Percentiles rank a stretch among this genome's conserved stretches.
phyloP scores from a whole-genome alignment of 2,888 invertebrate genomes.

The Drosophila prolongata region DNA sequence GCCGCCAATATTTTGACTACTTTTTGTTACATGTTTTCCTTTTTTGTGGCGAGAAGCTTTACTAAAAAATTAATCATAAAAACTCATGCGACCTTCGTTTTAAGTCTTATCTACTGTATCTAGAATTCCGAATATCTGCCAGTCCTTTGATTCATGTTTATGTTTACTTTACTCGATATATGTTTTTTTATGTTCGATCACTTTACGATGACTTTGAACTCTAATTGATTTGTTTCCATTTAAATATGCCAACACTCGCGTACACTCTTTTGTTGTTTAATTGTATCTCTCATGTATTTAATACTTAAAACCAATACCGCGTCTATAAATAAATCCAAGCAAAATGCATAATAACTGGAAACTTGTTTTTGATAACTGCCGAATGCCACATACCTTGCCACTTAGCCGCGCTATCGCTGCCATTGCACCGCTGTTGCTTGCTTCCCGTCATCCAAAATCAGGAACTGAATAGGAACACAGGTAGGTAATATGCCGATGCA shows the following conservation, averaged over 20 bases:
- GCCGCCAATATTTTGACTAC: constrained; percentile 48
- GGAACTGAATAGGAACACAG: constrained; percentile 7
- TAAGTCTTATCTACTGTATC: constrained; percentile 70
- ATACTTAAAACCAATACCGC: constrained; percentile 73
- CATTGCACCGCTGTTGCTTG: constrained; percentile 36
- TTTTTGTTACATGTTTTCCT: constrained; percentile 31
- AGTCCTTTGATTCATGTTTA: constrained; percentile 53
- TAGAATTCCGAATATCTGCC: constrained; percentile 35
- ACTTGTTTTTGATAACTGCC: constrained; percentile 63
- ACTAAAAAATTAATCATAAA: constrained; percentile 84
- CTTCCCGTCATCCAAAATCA: constrained; percentile 4
- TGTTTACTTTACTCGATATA: constrained; percentile 49
- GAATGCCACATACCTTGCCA: constrained; percentile 25
- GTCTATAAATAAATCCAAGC: constrained; percentile 68
- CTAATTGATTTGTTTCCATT: constrained; percentile 28
- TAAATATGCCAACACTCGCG: constrained; percentile 28
- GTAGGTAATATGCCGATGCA: constrained; percentile 46
- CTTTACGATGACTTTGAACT: constrained; percentile 24
- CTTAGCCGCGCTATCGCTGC: constrained; percentile 37
- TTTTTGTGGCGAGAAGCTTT: constrained; percentile 76
- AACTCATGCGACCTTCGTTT: constrained; percentile 84
- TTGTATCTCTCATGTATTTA: constrained; percentile 77
- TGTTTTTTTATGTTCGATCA: constrained; percentile 51
- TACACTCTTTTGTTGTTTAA: constrained; percentile 67
- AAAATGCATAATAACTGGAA: constrained; percentile 61